Evolutionary conservation across 2,113 vertebrate species (phyloP).

Genomic region (Dipodomys ordii): DNA sequence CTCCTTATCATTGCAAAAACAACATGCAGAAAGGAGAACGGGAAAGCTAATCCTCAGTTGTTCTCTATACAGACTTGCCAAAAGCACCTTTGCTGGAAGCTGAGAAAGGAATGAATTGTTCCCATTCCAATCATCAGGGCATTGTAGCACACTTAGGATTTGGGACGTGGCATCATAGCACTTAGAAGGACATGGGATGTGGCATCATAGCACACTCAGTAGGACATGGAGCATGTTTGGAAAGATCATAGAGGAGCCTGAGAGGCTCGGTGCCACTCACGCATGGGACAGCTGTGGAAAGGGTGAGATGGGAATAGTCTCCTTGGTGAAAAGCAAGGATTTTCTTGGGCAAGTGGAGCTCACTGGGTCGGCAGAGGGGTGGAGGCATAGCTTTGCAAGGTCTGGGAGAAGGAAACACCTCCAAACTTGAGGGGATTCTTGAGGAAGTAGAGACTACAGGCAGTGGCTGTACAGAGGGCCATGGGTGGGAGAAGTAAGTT

Average conservation of each 20-base stretch:
- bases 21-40: background rate
- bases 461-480: background rate
- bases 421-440: background rate
- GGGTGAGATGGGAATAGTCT: background rate
- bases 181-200: background rate
- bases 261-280: fast-evolving
- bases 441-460: background rate
- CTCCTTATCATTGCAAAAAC: background rate
- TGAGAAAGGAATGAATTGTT: background rate
- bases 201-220: background rate
- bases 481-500: background rate
- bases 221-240: background rate
- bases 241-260: background rate
- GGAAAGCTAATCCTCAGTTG: background rate
- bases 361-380: background rate
- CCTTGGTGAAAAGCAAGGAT: background rate
- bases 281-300: background rate
- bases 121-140: background rate
- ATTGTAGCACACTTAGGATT: background rate
- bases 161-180: background rate
- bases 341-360: background rate
- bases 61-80: background rate
- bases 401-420: background rate
- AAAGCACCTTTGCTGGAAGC: background rate
- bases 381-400: background rate